phyloP scores from a whole-genome alignment of 53 echinoderm and acorn worm species.

The Arbacia lixula region DNA sequence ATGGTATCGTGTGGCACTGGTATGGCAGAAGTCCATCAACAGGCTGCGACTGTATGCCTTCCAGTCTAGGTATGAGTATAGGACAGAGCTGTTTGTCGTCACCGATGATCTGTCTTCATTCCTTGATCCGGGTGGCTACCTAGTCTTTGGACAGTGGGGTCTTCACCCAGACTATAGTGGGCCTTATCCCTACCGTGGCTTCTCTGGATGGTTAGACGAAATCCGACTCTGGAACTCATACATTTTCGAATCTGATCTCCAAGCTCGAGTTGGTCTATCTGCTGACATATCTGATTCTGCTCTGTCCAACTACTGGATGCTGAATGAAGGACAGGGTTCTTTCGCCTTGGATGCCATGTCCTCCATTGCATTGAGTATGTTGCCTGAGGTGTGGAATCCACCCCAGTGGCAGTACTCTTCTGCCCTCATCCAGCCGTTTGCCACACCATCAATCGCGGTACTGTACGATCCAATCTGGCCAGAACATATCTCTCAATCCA shows the following conservation, averaged over 20 bases:
- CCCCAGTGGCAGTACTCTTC: conserved; percentile 83
- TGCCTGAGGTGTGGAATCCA: conserved; percentile 66
- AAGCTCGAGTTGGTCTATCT: conserved; percentile 41
- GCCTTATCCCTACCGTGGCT: conserved; percentile 66
- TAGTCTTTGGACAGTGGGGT: conserved; percentile 84
- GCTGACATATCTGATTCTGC: conserved; percentile 29
- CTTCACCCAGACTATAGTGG: conserved; percentile 62
- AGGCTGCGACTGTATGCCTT: conserved; percentile 71
- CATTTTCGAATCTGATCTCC: conserved; percentile 58
- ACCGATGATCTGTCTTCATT: conserved; percentile 28
- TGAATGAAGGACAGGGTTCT: conserved; percentile 83
- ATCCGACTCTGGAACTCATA: conserved; percentile 80
- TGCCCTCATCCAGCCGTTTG: conserved; percentile 32
- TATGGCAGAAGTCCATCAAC: conserved; percentile 71
- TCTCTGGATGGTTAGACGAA: conserved; percentile 83
- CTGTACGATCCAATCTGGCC: conserved; percentile 50
- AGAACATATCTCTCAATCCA: conserved; percentile 9
- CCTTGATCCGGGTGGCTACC: conserved; percentile 73
- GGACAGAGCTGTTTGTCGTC: conserved; percentile 64
- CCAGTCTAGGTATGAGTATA: conserved; percentile 40
- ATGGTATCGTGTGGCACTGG: conserved; percentile 79
- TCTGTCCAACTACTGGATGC: conserved; percentile 77
- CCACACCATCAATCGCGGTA: background rate
- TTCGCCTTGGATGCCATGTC: conserved; percentile 67
- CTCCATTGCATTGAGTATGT: conserved; percentile 58